These are phyloP conservation scores for Heliconius congener DNA, from an alignment of 1,140 invertebrate genomes.

Conservation along the genomic window DNA sequence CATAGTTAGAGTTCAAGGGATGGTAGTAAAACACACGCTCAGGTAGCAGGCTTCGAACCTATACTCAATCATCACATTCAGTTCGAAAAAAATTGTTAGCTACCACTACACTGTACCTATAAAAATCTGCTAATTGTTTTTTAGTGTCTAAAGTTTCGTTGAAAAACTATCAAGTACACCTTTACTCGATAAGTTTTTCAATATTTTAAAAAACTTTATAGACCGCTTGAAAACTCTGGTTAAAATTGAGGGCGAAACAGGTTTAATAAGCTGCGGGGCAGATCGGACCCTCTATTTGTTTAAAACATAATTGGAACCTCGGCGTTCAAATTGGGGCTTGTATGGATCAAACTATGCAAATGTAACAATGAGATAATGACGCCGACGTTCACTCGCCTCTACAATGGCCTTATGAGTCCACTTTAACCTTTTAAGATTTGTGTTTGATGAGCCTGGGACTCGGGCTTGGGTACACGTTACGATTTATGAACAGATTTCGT, in stretches of 20 bases:
- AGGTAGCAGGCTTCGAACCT: no score
- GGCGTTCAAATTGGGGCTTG: constrained; percentile 60
- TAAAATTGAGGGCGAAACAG: constrained; percentile 50
- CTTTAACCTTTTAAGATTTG: constrained; percentile 57
- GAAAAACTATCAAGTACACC: constrained; percentile 6
- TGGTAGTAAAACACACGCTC: no score
- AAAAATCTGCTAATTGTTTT: neutral
- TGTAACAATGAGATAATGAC: constrained; percentile 66
- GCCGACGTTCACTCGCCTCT: constrained; percentile 49
- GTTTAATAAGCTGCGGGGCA: constrained; percentile 52
- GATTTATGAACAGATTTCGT: constrained; percentile 27
- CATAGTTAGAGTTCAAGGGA: no score
- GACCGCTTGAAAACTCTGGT: constrained; percentile 44
- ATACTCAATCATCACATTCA: no score
- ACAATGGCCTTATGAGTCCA: constrained; percentile 51
- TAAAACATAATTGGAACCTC: constrained; percentile 63
- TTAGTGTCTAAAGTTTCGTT: neutral
- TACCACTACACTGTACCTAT: no score
- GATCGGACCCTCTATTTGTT: constrained; percentile 60
- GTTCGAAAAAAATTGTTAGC: no score
- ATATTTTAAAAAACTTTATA: constrained; percentile 61
- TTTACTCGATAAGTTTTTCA: constrained; percentile 27
- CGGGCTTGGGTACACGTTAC: constrained; percentile 29
- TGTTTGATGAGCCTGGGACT: constrained; percentile 36
- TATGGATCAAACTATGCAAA: constrained; percentile 63